These are phyloP conservation scores for Alauda arvensis DNA, from an alignment of 2,797 vertebrate genomes.

Conservation along the genomic window DNA sequence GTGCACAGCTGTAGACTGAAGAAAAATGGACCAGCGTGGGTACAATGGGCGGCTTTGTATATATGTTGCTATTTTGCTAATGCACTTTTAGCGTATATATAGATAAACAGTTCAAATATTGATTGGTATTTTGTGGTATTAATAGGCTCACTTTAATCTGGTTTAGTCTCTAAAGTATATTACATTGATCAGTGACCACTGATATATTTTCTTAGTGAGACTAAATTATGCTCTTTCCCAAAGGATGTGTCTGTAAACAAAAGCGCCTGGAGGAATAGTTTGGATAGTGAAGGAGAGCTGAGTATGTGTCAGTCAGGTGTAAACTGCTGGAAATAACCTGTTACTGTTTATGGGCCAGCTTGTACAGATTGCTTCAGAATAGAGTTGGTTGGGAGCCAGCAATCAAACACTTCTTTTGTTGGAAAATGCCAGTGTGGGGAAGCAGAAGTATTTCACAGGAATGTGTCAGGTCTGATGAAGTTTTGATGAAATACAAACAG, in stretches of 20 bases:
- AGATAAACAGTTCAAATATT: conserved; percentile 67
- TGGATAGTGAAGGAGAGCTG: conserved; percentile 20
- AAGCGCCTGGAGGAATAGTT: conserved; percentile 32
- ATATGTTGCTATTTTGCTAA: conserved; percentile 57
- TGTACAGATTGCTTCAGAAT: not conserved
- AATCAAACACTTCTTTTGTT: conserved; percentile 45
- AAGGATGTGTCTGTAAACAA: conserved; percentile 37
- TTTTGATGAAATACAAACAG: conserved; percentile 52
- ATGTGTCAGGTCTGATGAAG: conserved; percentile 38
- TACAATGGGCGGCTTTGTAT: conserved; percentile 61
- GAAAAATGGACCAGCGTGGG: conserved; percentile 25
- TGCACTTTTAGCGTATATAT: conserved; percentile 55
- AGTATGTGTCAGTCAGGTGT: conserved; percentile 53
- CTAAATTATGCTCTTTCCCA: conserved; percentile 45
- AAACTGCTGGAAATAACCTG: conserved; percentile 60
- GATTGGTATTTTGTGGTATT: conserved; percentile 59
- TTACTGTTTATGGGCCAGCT: conserved; percentile 34
- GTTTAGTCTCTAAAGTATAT: conserved; percentile 42
- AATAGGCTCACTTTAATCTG: conserved; percentile 48
- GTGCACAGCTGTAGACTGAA: conserved; percentile 60
- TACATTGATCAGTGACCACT: conserved; percentile 44
- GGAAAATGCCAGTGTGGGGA: conserved; percentile 25
- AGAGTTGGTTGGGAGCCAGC: not conserved
- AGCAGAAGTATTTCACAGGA: conserved; percentile 39
- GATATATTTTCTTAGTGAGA: conserved; percentile 44